phyloP scores from a whole-genome alignment of 1,140 invertebrate genomes.

The Hyles euphorbiae region DNA sequence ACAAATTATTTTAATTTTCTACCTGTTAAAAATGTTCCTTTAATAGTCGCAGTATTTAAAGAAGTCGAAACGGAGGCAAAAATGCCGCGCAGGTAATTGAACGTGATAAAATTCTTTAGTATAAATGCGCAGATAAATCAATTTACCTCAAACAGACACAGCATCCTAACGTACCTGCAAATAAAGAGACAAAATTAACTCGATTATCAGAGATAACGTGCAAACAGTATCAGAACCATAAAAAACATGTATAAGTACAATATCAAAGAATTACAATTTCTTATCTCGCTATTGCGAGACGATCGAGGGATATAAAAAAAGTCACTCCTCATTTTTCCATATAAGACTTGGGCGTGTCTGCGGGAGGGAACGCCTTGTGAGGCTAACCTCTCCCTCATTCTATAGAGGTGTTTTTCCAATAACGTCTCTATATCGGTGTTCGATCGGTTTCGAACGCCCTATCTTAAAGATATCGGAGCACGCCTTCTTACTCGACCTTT shows the following conservation, averaged over 20 bases:
- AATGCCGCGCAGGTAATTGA: background rate
- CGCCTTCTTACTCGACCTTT: slow-evolving; percentile 62
- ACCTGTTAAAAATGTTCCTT: no score
- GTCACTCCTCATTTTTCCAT: slow-evolving; percentile 49
- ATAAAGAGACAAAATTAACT: slow-evolving; percentile 27
- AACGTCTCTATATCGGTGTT: slow-evolving; percentile 52
- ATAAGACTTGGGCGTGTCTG: slow-evolving; percentile 66
- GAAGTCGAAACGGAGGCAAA: no score
- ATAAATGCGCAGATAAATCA: slow-evolving; percentile 1
- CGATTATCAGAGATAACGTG: slow-evolving; percentile 13
- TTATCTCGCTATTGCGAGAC: slow-evolving; percentile 35
- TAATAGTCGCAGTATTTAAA: no score
- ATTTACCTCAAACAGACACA: slow-evolving; percentile 43
- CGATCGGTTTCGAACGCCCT: slow-evolving; percentile 69
- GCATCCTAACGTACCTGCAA: slow-evolving; percentile 57
- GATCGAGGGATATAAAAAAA: slow-evolving; percentile 44
- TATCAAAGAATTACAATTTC: slow-evolving; percentile 23
- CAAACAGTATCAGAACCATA: slow-evolving; percentile 22
- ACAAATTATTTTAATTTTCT: no score
- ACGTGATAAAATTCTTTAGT: no score
- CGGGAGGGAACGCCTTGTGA: slow-evolving; percentile 48
- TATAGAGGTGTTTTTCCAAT: slow-evolving; percentile 68
- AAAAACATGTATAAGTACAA: slow-evolving; percentile 24
- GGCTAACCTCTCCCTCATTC: slow-evolving; percentile 39
- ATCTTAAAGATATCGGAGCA: slow-evolving; percentile 73